Evolutionary conservation across 2,113 vertebrate species (phyloP).

Genomic region (Cheirogaleus medius): DNA sequence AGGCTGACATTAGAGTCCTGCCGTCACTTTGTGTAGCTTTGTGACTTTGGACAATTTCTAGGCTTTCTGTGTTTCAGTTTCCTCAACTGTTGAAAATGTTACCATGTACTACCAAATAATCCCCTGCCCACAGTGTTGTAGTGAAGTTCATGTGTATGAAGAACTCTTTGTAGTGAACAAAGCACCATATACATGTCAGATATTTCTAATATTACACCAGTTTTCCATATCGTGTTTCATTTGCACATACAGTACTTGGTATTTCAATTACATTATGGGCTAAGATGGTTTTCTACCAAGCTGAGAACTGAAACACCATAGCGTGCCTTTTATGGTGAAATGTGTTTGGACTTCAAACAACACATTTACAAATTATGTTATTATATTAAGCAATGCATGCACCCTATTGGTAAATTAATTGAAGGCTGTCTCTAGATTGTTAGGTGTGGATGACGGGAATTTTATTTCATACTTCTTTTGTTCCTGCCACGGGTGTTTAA

Average conservation of each 20-base stretch:
- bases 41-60: background rate
- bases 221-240: slow-evolving; percentile 19
- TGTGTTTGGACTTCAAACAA: slow-evolving; percentile 50
- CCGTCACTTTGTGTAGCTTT: background rate
- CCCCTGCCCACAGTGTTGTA: background rate
- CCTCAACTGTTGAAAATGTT: background rate
- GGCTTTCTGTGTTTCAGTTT: slow-evolving; percentile 10
- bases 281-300: background rate
- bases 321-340: slow-evolving; percentile 4
- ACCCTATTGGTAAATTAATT: slow-evolving; percentile 40
- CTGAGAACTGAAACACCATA: background rate
- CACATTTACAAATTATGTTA: slow-evolving; percentile 2
- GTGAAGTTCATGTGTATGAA: background rate
- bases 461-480: slow-evolving; percentile 43
- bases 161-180: background rate
- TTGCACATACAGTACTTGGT: background rate
- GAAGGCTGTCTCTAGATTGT: slow-evolving; percentile 21
- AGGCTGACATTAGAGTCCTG: background rate
- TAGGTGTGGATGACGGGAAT: background rate
- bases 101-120: background rate
- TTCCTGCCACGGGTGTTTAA: background rate
- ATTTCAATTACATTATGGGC: background rate
- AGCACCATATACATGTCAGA: background rate
- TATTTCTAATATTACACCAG: background rate
- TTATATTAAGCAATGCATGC: background rate